Evolutionary conservation across 2,888 invertebrate species (phyloP).

Genomic region (Coleophora deauratella): DNA sequence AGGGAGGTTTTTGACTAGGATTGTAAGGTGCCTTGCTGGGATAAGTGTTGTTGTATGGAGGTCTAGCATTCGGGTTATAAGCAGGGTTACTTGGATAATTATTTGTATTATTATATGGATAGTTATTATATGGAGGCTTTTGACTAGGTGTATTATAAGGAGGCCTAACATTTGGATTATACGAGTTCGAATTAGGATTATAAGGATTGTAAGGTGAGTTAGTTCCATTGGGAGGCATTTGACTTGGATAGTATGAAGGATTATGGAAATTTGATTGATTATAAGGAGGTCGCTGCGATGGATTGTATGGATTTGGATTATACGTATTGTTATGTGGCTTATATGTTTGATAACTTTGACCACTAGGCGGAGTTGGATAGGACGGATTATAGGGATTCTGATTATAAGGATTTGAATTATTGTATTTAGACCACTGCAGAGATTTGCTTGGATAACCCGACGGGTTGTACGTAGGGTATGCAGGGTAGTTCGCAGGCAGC

Average conservation of each 20-base stretch:
- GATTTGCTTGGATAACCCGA: no score
- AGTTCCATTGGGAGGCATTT: not conserved
- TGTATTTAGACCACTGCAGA: no score
- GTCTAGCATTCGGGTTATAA: slow-evolving; percentile 10
- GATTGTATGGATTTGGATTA: not conserved
- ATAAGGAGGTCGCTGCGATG: slow-evolving; percentile 3
- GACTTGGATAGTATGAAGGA: slow-evolving; percentile 20
- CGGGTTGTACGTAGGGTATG: slow-evolving; percentile 1
- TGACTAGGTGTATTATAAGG: slow-evolving; percentile 21
- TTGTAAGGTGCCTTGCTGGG: slow-evolving; percentile 5
- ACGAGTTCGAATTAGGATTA: slow-evolving; percentile 14
- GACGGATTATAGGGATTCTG: slow-evolving; percentile 1
- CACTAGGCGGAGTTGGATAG: not conserved
- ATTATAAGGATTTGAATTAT: no score
- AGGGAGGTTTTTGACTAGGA: slow-evolving; percentile 5
- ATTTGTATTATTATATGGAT: no score
- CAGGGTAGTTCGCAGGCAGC: slow-evolving; percentile 19
- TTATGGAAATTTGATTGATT: not conserved
- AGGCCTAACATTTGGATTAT: slow-evolving; percentile 2
- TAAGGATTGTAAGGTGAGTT: not conserved
- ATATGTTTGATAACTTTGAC: slow-evolving; percentile 1
- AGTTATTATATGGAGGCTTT: slow-evolving; percentile 5
- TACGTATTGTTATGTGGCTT: slow-evolving; percentile 1
- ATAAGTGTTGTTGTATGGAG: slow-evolving; percentile 9
- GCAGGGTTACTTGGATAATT: slow-evolving; percentile 2